These are phyloP conservation scores for Wiebesia pumilae DNA, from an alignment of 1,140 invertebrate genomes.

Conservation along the genomic window DNA sequence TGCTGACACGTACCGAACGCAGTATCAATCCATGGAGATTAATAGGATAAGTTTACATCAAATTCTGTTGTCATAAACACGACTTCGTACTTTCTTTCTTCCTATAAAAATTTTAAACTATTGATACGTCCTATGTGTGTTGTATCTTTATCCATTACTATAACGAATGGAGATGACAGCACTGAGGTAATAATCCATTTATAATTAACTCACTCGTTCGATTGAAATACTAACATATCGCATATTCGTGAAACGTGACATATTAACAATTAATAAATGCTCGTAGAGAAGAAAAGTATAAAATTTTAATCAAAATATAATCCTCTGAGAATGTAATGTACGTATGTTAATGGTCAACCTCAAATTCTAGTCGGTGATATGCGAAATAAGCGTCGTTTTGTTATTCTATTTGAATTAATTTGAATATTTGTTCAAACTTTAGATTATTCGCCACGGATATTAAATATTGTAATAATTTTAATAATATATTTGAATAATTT, in stretches of 20 bases:
- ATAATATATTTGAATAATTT: too few species aligned
- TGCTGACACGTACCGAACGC: neutral
- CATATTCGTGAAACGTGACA: neutral
- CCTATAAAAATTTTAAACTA: neutral
- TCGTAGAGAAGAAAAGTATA: neutral
- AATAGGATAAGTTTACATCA: constrained; percentile 33
- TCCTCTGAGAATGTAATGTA: neutral
- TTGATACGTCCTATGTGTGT: neutral
- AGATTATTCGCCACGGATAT: too few species aligned
- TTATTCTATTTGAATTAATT: too few species aligned
- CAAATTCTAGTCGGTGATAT: too few species aligned
- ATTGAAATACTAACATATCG: neutral
- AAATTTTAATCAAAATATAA: neutral
- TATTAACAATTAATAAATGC: neutral
- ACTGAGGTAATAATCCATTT: neutral
- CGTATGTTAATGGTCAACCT: neutral
- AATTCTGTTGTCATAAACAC: neutral
- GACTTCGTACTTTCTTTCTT: neutral
- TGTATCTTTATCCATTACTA: neutral
- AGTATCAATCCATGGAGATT: neutral
- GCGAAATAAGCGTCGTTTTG: too few species aligned
- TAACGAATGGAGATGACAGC: neutral
- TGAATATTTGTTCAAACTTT: too few species aligned
- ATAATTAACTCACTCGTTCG: neutral
- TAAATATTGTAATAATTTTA: too few species aligned